These are phyloP conservation scores for Drosophila ananassae DNA, from an alignment of 1,140 invertebrate species.

Conservation along the genomic window DNA sequence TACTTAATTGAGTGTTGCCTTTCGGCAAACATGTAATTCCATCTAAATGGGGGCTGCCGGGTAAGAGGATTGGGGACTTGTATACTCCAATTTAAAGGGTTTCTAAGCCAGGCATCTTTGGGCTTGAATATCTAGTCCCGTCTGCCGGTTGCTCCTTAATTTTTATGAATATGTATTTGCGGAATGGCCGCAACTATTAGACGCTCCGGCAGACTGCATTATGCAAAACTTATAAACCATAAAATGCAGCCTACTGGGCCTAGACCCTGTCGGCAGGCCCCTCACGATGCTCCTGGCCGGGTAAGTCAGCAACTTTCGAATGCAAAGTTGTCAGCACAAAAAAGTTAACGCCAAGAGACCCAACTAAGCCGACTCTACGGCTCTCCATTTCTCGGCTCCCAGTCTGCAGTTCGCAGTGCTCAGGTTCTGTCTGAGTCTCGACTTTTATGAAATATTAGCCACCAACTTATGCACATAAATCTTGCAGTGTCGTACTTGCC, in stretches of 20 bases:
- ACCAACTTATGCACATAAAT: conserved; percentile 62
- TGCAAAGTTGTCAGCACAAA: conserved; percentile 60
- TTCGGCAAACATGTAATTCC: conserved; percentile 61
- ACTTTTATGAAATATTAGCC: conserved; percentile 62
- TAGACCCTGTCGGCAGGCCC: conserved; percentile 8
- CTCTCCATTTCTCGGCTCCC: conserved; percentile 25
- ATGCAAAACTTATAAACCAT: conserved; percentile 60
- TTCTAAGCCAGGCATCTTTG: neutral
- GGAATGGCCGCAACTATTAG: conserved; percentile 56
- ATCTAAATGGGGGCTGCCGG: conserved; percentile 1
- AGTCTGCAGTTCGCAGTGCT: conserved; percentile 6
- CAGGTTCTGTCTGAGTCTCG: conserved; percentile 49
- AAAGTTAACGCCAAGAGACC: conserved; percentile 41
- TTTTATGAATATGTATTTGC: conserved; percentile 1
- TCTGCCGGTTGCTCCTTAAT: neutral
- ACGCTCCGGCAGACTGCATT: conserved; percentile 49
- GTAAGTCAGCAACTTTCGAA: conserved; percentile 53
- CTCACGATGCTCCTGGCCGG: neutral
- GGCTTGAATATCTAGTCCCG: neutral
- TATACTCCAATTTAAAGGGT: neutral
- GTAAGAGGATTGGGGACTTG: neutral
- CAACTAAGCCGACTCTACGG: conserved; percentile 12
- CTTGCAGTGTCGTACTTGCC: conserved; percentile 37
- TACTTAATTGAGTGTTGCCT: conserved; percentile 75
- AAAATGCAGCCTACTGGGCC: conserved; percentile 52